Conservation (phyloP, 1,140 invertebrate genomes). For the Drosophila ambigua region DNA sequence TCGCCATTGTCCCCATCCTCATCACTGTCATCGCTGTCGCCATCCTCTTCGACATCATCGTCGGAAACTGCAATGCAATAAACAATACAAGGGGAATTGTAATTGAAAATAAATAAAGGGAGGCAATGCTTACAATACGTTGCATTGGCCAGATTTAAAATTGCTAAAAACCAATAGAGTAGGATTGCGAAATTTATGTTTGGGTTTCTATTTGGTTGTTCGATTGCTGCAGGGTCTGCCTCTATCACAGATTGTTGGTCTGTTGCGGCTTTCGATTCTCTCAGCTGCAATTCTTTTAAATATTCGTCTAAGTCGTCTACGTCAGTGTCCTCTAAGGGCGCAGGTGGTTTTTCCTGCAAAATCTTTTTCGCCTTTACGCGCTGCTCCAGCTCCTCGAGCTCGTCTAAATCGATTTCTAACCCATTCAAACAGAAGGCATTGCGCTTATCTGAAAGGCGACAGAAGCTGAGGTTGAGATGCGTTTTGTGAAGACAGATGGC, state of each 20-base stretch:
- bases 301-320: slow-evolving; percentile 82
- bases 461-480: slow-evolving; percentile 50
- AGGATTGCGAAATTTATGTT: slow-evolving; percentile 70
- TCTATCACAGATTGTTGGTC: slow-evolving; percentile 45
- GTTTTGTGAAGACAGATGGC: slow-evolving; percentile 4
- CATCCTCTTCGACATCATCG: slow-evolving; percentile 85
- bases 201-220: slow-evolving; percentile 20
- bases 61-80: slow-evolving; percentile 84
- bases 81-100: not conserved
- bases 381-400: slow-evolving; percentile 79
- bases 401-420: slow-evolving; percentile 84
- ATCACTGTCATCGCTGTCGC: slow-evolving; percentile 86
- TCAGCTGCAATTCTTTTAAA: slow-evolving; percentile 76
- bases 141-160: slow-evolving; percentile 81
- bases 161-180: slow-evolving; percentile 82
- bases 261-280: slow-evolving; percentile 38
- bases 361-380: slow-evolving; percentile 75
- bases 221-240: slow-evolving; percentile 4
- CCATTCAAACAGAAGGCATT: slow-evolving; percentile 83
- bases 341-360: slow-evolving; percentile 33
- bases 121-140: slow-evolving; percentile 77
- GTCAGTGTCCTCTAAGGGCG: slow-evolving; percentile 36
- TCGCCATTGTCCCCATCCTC: slow-evolving; percentile 85
- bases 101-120: slow-evolving; percentile 4
- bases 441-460: slow-evolving; percentile 82